phyloP scores from a whole-genome alignment of 1,140 invertebrate species.

The Temnothorax longispinosus region DNA sequence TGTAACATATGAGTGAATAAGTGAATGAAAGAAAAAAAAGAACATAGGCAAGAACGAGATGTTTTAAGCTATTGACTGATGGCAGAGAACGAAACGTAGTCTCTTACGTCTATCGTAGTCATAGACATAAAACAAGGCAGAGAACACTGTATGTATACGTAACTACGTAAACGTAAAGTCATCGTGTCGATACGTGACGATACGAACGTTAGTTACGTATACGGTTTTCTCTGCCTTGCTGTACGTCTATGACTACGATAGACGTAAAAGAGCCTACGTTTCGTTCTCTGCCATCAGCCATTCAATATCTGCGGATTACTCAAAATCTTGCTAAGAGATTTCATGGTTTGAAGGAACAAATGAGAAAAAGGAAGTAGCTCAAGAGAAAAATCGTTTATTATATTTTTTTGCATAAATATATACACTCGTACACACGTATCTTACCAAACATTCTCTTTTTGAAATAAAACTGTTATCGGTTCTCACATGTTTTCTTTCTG shows the following conservation, averaged over 20 bases:
- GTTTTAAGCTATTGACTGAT: not conserved
- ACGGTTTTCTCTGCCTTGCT: too few relatives aligned
- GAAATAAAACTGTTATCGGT: constrained; percentile 19
- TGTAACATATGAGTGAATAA: not conserved
- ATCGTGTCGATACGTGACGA: too few relatives aligned
- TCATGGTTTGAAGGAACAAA: constrained; percentile 56
- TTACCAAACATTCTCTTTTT: not conserved
- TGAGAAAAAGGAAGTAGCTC: constrained; percentile 57
- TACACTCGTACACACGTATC: constrained; percentile 32
- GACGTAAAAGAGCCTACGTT: too few relatives aligned
- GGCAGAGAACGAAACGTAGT: too few relatives aligned
- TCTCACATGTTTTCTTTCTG: not conserved
- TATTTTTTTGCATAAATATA: constrained; percentile 54
- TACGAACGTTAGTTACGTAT: too few relatives aligned
- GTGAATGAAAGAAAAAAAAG: not conserved
- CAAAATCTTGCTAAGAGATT: constrained; percentile 53
- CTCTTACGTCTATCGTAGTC: too few relatives aligned
- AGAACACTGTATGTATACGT: too few relatives aligned
- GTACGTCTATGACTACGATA: too few relatives aligned
- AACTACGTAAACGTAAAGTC: too few relatives aligned
- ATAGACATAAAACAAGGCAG: too few relatives aligned
- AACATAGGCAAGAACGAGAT: not conserved
- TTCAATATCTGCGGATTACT: constrained; percentile 34
- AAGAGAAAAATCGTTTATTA: constrained; percentile 56
- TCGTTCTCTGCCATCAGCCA: too few relatives aligned